Evolutionary conservation across 2,113 vertebrate genomes (phyloP).

Genomic region (Uria aalge): DNA sequence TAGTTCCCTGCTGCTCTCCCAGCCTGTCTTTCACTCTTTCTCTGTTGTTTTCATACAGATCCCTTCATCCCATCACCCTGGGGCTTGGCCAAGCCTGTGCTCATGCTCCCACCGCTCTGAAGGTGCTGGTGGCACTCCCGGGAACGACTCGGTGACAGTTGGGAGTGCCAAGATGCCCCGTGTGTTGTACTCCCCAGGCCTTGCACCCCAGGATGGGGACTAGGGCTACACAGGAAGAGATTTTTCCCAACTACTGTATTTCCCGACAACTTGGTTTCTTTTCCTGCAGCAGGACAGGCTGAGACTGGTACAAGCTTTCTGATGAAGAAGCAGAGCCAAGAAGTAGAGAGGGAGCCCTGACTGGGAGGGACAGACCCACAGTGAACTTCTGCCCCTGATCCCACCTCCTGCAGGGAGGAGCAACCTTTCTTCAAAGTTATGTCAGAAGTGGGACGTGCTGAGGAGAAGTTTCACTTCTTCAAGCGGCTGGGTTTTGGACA

Average conservation of each 20-base stretch:
- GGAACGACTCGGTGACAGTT: background rate
- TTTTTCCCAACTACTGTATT: background rate
- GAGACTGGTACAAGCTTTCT: background rate
- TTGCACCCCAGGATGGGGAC: background rate
- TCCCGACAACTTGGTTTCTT: background rate
- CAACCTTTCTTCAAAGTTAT: background rate
- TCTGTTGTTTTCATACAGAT: background rate
- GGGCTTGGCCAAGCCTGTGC: background rate
- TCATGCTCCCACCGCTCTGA: background rate
- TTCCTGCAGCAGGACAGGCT: background rate
- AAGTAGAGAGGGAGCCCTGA: background rate
- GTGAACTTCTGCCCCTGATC: background rate
- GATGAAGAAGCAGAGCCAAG: background rate
- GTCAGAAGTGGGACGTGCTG: background rate
- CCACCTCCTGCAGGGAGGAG: background rate
- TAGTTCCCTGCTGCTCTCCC: background rate
- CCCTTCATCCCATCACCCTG: background rate
- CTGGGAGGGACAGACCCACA: background rate
- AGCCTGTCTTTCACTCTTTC: background rate
- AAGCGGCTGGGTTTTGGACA: background rate
- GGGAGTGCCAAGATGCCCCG: background rate
- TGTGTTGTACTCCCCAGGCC: background rate
- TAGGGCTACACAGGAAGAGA: accelerated
- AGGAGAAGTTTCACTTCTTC: background rate
- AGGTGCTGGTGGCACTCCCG: background rate